Evolutionary conservation across 2,888 invertebrate species (phyloP).

Genomic region (Drosophila eohydei): DNA sequence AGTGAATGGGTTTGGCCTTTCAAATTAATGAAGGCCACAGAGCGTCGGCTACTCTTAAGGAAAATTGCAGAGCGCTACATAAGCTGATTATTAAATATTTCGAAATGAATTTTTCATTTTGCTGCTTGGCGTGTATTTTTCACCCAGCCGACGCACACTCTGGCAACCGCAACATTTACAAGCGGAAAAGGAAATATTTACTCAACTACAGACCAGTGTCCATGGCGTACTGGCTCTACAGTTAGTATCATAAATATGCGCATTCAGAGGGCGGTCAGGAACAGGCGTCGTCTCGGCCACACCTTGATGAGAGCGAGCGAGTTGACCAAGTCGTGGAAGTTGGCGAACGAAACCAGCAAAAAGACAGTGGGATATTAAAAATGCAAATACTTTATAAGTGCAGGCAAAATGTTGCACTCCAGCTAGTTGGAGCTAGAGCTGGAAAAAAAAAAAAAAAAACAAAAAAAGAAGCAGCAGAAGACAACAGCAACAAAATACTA

Average conservation of each 20-base stretch:
- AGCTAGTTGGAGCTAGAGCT: neutral
- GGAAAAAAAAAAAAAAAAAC: neutral
- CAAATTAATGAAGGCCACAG: neutral
- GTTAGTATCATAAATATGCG: slow-evolving; percentile 35
- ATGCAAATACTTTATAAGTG: slow-evolving; percentile 70
- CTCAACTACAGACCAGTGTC: slow-evolving; percentile 14
- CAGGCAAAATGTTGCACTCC: slow-evolving; percentile 60
- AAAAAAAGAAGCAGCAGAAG: neutral
- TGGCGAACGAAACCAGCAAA: slow-evolving; percentile 13
- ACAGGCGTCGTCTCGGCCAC: slow-evolving; percentile 13
- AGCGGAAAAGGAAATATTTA: slow-evolving; percentile 56
- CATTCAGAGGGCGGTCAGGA: neutral
- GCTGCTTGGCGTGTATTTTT: slow-evolving; percentile 10
- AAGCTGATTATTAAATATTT: slow-evolving; percentile 79
- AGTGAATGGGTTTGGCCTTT: neutral
- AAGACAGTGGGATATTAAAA: slow-evolving; percentile 57
- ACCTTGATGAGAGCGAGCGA: slow-evolving; percentile 12
- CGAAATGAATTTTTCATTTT: slow-evolving; percentile 67
- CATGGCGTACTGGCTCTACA: neutral
- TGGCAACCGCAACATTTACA: slow-evolving; percentile 40
- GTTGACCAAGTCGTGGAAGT: slow-evolving; percentile 7
- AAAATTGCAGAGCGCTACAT: slow-evolving; percentile 33
- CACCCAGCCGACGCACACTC: slow-evolving; percentile 9
- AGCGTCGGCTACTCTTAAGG: slow-evolving; percentile 3
- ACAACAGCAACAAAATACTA: slow-evolving; percentile 21